Evolutionary conservation across 1,140 invertebrate genomes (phyloP).

Genomic region (Chrysoperla carnea): DNA sequence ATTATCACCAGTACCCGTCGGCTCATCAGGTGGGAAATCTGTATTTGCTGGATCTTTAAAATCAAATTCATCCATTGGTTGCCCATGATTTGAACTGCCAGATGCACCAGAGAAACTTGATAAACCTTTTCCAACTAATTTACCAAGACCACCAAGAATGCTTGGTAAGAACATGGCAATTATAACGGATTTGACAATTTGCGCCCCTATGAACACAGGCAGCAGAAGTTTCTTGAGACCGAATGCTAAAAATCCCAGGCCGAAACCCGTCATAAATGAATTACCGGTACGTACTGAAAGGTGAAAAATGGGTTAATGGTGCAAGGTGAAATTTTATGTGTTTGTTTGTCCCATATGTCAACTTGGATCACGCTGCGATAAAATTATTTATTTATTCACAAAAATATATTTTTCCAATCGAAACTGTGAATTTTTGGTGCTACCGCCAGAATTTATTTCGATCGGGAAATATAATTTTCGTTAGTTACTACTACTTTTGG

Average conservation of each 20-base stretch:
- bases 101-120: conserved; percentile 27
- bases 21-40: not conserved
- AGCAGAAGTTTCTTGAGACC: conserved; percentile 63
- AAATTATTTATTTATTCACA: conserved; percentile 1
- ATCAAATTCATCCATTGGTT: conserved; percentile 39
- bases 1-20: not conserved
- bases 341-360: conserved; percentile 23
- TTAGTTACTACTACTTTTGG: no score
- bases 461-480: no score
- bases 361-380: conserved; percentile 20
- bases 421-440: no score
- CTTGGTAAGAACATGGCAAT: conserved; percentile 66
- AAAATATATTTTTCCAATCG: no score
- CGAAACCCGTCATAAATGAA: conserved; percentile 47
- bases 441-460: no score
- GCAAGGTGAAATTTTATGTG: conserved; percentile 29
- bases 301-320: conserved; percentile 12
- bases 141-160: conserved; percentile 60
- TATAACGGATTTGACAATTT: conserved; percentile 61
- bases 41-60: conserved; percentile 35
- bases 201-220: conserved; percentile 55
- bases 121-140: conserved; percentile 58
- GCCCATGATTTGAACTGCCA: conserved; percentile 23
- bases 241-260: conserved; percentile 53
- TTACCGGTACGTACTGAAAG: conserved; percentile 23